phyloP scores from a whole-genome alignment of 2,888 invertebrate species.

The Pandemis heparana region DNA sequence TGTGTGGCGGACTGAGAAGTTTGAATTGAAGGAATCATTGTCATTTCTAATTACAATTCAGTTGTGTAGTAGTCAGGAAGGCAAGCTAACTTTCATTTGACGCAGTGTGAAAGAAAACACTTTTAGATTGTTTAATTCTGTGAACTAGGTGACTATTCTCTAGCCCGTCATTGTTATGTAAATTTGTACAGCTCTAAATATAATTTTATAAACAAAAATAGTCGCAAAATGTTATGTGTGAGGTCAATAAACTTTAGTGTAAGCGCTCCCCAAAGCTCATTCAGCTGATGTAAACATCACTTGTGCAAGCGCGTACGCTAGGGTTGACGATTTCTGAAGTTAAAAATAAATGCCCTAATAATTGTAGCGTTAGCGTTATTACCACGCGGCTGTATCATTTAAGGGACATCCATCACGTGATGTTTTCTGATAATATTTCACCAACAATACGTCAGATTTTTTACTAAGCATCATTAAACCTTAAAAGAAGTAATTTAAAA shows the following conservation, averaged over 20 bases:
- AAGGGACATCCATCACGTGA: not conserved
- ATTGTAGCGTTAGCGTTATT: not conserved
- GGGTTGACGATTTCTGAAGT: conserved; percentile 61
- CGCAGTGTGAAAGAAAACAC: conserved; percentile 23
- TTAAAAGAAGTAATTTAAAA: too few species aligned
- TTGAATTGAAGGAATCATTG: not conserved
- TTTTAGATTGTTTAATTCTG: conserved; percentile 32
- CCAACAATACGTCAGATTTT: too few species aligned
- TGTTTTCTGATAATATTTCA: too few species aligned
- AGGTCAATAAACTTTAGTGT: conserved; percentile 75
- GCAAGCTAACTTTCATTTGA: conserved; percentile 1
- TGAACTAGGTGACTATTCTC: conserved; percentile 21
- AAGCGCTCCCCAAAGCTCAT: conserved; percentile 67
- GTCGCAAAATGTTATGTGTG: conserved; percentile 42
- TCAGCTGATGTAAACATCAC: conserved; percentile 72
- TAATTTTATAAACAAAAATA: conserved; percentile 3
- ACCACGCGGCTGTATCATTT: not conserved
- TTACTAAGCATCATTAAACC: too few species aligned
- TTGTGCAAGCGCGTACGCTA: conserved; percentile 57
- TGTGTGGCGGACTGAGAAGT: not conserved
- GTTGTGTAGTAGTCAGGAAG: not conserved
- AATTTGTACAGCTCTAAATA: conserved; percentile 1
- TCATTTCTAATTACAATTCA: conserved; percentile 13
- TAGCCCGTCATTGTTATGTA: conserved; percentile 11
- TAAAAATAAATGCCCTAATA: conserved; percentile 29